phyloP scores from a whole-genome alignment of 2,888 invertebrate genomes.

The Tenodera sinensis region DNA sequence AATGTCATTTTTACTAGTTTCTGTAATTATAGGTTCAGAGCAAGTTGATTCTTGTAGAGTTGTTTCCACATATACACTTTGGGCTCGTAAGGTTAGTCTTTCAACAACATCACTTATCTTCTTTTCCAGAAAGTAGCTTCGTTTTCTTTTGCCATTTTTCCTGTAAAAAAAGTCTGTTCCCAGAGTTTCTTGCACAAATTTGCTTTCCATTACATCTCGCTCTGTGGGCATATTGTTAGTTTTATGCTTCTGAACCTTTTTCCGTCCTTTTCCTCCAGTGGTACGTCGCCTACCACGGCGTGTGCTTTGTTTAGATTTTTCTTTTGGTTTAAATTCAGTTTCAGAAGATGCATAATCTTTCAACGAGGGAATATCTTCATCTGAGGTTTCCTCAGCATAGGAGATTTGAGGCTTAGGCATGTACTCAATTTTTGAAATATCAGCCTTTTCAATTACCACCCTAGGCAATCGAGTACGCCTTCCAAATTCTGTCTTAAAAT shows the following conservation, averaged over 20 bases:
- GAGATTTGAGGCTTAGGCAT: not conserved
- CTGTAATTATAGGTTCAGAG: not conserved
- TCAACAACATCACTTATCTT: conserved; percentile 20
- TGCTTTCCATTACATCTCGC: not conserved
- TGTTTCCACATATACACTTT: not conserved
- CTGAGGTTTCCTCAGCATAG: not conserved
- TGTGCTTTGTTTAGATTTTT: not conserved
- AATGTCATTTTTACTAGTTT: not conserved
- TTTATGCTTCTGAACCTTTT: not conserved
- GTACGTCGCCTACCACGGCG: not conserved
- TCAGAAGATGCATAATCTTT: not conserved
- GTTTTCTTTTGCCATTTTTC: not conserved
- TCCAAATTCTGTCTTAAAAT: not conserved
- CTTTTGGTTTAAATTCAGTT: not conserved
- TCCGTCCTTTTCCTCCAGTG: not conserved
- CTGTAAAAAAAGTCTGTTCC: not conserved
- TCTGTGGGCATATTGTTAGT: not conserved
- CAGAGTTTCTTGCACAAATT: not conserved
- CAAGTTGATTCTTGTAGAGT: not conserved
- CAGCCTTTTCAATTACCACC: conserved; percentile 22
- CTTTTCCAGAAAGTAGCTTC: not conserved
- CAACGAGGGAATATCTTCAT: not conserved
- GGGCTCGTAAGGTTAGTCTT: not conserved
- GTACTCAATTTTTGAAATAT: conserved; percentile 5
- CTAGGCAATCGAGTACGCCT: conserved; percentile 8